Evolutionary conservation across 2,888 invertebrate genomes (phyloP), one percentile per base, ranked within the genome.

Genomic region (Emmelina monodactyla): DNA sequence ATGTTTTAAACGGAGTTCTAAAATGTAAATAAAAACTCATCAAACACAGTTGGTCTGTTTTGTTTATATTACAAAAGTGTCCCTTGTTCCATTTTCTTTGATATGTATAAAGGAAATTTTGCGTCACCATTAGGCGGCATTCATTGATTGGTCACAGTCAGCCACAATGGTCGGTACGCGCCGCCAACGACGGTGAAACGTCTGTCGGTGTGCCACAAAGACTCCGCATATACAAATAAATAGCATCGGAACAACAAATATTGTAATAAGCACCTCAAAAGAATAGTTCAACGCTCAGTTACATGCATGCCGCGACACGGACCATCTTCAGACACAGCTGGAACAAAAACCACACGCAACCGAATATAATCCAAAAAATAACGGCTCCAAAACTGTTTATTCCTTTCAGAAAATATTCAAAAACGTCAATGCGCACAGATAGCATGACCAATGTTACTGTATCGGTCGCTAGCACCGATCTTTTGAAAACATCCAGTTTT

Each of bases 241-340:
- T 76, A 75, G 73, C 61, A 55, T 58, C 63, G 55, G 66, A 72
- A 78, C 75, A 75, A 76, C 79, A 78, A 79, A 79, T 78, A 79
- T 78, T 78, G 76, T 78, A 78, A 75, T 78, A 78, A 76, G 68
- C 73, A 71, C 61, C 64, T 67, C 68, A 55, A 65, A 64, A 66
- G 72, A 69, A 73, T 71, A 69, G 66, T 68, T 67, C 60, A 62
- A 66, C 65, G 63, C 61, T 64, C 59, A 58, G 58, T 65, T 66
- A 69, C 58, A 60, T 59, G 64, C 65, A 62, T 66, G 69, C 66
- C 71, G 60, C 63, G 25, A 67, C 71, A 61, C 63, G 25, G 6
- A 53, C 54, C 68, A 66, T 62, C 66, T 63, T 64, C 64, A 51
- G 51, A 40, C 35, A 32, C 39, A 39, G 25, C 25, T 47, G 45